Conservation (phyloP, 2,113 vertebrate species). For the Peucedramus taeniatus region DNA sequence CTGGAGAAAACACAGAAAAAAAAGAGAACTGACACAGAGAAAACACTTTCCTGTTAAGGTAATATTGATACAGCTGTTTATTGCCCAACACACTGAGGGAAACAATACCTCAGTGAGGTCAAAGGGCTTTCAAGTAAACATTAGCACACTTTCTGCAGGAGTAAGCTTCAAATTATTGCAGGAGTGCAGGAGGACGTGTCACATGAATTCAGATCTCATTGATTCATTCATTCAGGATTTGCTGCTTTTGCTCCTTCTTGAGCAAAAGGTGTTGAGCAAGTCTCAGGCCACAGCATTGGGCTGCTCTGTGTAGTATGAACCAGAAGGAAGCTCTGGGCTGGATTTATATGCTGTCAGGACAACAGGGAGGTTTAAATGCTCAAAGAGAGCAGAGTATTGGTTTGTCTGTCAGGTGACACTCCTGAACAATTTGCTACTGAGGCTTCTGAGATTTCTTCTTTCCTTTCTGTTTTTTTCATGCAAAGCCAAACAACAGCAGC, state of each 20-base stretch:
- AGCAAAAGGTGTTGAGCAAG: background rate
- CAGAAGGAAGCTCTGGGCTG: background rate
- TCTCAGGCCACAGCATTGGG: fast-evolving
- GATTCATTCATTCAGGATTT: background rate
- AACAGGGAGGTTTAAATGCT: background rate
- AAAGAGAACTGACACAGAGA: background rate
- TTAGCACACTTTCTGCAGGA: background rate
- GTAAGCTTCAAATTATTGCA: background rate
- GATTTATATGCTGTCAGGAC: background rate
- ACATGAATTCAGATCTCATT: background rate
- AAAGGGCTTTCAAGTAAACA: background rate
- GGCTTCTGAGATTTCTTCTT: background rate
- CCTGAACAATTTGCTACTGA: background rate
- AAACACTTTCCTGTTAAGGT: background rate
- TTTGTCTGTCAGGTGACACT: background rate
- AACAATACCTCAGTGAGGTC: background rate
- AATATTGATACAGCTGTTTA: constrained; percentile 41
- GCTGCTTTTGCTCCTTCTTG: background rate
- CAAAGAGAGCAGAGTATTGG: background rate
- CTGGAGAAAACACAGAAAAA: background rate
- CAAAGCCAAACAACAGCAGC: background rate
- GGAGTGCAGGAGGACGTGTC: background rate
- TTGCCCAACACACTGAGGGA: background rate
- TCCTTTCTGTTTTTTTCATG: background rate
- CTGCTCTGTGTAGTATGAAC: background rate